Evolutionary conservation across 2,797 vertebrate genomes (phyloP).

Genomic region (Acipenser oxyrinchus): DNA sequence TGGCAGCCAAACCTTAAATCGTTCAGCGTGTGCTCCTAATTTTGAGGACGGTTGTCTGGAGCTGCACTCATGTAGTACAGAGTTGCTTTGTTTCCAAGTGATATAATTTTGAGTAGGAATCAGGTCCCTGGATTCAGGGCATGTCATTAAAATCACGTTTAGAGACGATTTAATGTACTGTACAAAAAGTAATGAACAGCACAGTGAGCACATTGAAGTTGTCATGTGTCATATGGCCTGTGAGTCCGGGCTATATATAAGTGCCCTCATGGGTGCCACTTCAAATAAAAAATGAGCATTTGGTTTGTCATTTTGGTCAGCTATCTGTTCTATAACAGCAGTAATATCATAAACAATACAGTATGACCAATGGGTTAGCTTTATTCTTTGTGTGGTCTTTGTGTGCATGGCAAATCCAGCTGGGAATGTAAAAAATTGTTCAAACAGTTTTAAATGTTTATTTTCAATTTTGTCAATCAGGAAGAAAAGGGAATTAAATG

Average conservation of each 20-base stretch:
- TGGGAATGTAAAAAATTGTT: too few species aligned
- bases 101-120: neutral
- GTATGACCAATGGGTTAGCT: too few species aligned
- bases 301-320: neutral
- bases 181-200: neutral
- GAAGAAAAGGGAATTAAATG: neutral
- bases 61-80: too few species aligned
- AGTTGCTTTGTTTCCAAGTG: neutral
- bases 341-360: too few species aligned
- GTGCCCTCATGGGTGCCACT: neutral
- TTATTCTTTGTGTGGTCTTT: too few species aligned
- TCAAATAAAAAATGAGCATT: too few species aligned
- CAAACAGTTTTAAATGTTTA: neutral
- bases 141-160: neutral
- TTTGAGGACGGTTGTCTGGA: too few species aligned
- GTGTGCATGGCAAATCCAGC: too few species aligned
- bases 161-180: neutral
- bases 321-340: neutral
- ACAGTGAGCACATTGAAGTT: neutral
- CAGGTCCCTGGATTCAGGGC: neutral
- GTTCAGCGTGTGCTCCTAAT: too few species aligned
- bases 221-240: neutral
- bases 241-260: neutral
- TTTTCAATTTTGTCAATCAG: constrained; percentile 16
- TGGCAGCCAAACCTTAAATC: too few species aligned